These are phyloP conservation scores for Malacoraja senta DNA, from an alignment of 2,797 vertebrate genomes.

Conservation along the genomic window DNA sequence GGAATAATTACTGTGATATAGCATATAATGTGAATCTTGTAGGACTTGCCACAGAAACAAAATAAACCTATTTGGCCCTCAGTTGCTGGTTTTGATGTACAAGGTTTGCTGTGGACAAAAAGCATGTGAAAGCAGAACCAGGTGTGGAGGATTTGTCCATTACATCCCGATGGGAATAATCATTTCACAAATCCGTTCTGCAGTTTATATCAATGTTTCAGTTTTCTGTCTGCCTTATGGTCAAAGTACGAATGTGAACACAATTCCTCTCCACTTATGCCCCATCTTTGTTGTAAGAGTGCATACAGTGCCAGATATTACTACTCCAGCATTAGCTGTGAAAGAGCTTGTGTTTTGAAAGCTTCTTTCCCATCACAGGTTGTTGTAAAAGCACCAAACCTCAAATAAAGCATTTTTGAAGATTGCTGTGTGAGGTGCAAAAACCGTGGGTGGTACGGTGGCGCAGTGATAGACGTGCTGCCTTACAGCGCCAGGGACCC, in stretches of 20 bases:
- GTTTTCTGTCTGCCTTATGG: not conserved
- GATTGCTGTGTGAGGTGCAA: too few species aligned
- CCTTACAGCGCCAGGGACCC: too few species aligned
- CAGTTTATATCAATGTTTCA: not conserved
- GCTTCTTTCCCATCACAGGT: not conserved
- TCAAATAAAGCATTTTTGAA: not conserved
- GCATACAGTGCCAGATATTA: not conserved
- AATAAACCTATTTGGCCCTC: not conserved
- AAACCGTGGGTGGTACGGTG: too few species aligned
- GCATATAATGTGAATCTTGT: not conserved
- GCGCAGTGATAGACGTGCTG: too few species aligned
- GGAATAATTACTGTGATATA: not conserved
- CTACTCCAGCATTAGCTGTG: not conserved
- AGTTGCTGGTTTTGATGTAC: not conserved
- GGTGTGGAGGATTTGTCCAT: not conserved
- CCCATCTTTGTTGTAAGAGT: not conserved
- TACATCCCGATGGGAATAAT: not conserved
- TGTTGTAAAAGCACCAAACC: not conserved
- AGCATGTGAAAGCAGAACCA: not conserved
- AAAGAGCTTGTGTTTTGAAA: not conserved
- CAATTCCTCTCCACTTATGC: not conserved
- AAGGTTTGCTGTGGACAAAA: conserved; percentile 13
- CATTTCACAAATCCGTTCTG: not conserved
- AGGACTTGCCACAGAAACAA: not conserved
- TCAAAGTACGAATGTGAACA: not conserved